These are phyloP conservation scores for Ibidorhyncha struthersii DNA, from an alignment of 2,113 vertebrate species.

Conservation along the genomic window DNA sequence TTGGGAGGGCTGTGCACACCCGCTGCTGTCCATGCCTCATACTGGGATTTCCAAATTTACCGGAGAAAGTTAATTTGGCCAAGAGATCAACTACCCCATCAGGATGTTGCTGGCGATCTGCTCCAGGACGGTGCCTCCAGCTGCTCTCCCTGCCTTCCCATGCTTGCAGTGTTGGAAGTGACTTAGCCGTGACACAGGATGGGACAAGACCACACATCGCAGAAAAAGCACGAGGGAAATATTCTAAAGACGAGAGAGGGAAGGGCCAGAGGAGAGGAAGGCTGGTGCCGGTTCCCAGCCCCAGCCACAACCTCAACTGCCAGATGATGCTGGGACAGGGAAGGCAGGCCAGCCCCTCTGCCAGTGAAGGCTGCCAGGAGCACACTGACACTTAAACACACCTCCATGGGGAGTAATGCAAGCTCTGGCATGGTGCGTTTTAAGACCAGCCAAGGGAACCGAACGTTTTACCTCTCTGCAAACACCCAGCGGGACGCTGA, in stretches of 20 bases:
- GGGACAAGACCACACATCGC: neutral
- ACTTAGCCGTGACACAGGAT: neutral
- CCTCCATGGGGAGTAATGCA: neutral
- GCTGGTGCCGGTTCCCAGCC: neutral
- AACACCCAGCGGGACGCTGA: neutral
- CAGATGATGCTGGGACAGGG: neutral
- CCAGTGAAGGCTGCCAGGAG: neutral
- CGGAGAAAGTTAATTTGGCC: neutral
- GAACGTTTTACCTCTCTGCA: neutral
- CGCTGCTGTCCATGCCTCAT: neutral
- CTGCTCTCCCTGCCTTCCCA: neutral
- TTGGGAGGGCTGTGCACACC: neutral
- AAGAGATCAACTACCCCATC: neutral
- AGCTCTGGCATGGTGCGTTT: neutral
- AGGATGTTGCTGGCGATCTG: neutral
- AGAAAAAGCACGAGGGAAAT: neutral
- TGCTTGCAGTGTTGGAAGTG: neutral
- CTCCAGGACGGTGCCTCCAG: neutral
- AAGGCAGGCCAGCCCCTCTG: neutral
- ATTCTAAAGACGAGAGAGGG: neutral
- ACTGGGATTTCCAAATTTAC: neutral
- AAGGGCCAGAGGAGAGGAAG: neutral
- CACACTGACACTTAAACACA: accelerated
- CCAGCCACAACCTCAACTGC: accelerated
- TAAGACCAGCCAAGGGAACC: neutral